phyloP scores from a whole-genome alignment of 37 sponge, comb jelly and placozoan species.

The Chondrosia reniformis region DNA sequence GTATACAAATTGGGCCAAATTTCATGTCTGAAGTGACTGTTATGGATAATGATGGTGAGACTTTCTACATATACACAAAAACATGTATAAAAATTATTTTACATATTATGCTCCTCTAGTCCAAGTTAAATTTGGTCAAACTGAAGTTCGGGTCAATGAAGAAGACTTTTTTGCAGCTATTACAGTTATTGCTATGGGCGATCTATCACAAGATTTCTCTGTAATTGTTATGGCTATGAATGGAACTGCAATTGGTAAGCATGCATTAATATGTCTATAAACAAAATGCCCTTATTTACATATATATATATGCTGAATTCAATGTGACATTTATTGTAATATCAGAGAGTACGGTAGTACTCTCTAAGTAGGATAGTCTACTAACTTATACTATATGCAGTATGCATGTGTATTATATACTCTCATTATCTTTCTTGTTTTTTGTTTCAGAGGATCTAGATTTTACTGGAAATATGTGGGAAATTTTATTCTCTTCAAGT shows the following conservation, averaged over 20 bases:
- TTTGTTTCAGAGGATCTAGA: neutral
- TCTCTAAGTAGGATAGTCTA: neutral
- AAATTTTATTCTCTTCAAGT: neutral
- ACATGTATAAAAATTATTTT: neutral
- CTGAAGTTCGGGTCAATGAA: neutral
- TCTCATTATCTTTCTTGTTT: neutral
- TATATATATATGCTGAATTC: too few species aligned
- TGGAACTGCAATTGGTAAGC: neutral
- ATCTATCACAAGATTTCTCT: neutral
- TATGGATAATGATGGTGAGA: constrained; percentile 20
- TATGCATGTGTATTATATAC: neutral
- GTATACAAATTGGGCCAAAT: neutral
- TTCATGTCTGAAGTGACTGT: neutral
- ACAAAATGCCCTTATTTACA: too few species aligned
- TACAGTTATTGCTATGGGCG: constrained; percentile 15
- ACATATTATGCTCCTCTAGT: neutral
- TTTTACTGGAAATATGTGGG: constrained; percentile 22
- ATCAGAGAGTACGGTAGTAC: too few species aligned
- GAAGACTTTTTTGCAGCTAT: neutral
- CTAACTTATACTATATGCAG: neutral
- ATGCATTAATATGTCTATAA: neutral
- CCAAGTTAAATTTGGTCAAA: neutral
- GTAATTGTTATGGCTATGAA: constrained; percentile 20
- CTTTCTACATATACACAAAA: neutral
- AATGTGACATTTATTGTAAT: too few species aligned